Percentiles rank a stretch among this genome's conserved stretches.
phyloP scores from a whole-genome alignment of 2,888 invertebrate genomes.

The Noctua janthe region DNA sequence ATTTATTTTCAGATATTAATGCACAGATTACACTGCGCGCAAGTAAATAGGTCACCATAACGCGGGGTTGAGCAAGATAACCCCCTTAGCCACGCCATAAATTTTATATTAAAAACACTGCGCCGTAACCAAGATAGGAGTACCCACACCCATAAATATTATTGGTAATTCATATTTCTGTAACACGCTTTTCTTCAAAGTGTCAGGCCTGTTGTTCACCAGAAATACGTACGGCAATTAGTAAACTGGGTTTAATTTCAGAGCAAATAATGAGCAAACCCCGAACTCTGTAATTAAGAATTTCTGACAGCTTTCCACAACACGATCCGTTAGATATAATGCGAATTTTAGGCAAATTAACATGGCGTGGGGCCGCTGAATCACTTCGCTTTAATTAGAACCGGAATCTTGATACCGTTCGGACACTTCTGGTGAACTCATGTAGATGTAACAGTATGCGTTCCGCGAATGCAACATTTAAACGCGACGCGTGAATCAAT shows the following conservation, averaged over 20 bases:
- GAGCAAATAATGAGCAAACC: slow-evolving; percentile 62
- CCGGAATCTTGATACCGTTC: slow-evolving; percentile 84
- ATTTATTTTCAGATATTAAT: slow-evolving; percentile 78
- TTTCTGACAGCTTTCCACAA: slow-evolving; percentile 71
- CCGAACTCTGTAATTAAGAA: slow-evolving; percentile 68
- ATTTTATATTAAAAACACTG: slow-evolving; percentile 74
- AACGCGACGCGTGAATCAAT: slow-evolving; percentile 77
- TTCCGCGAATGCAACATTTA: slow-evolving; percentile 83
- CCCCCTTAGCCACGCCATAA: slow-evolving; percentile 76
- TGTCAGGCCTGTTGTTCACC: slow-evolving; percentile 48
- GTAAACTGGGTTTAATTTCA: slow-evolving; percentile 59
- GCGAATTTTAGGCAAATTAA: slow-evolving; percentile 85
- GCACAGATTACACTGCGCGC: slow-evolving; percentile 76
- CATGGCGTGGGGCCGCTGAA: slow-evolving; percentile 78
- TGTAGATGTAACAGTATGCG: slow-evolving; percentile 78
- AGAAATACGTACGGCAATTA: slow-evolving; percentile 59
- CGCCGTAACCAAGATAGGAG: slow-evolving; percentile 43
- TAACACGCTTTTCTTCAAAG: slow-evolving; percentile 27
- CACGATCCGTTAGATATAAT: slow-evolving; percentile 78
- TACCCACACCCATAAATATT: slow-evolving; percentile 24
- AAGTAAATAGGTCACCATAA: slow-evolving; percentile 80
- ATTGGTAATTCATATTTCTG: slow-evolving; percentile 47
- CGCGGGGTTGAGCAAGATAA: slow-evolving; percentile 80
- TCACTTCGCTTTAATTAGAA: slow-evolving; percentile 86
- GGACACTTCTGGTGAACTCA: slow-evolving; percentile 77